These are phyloP conservation scores for Pelusios castaneus DNA, from an alignment of 2,113 vertebrate genomes.

Conservation along the genomic window DNA sequence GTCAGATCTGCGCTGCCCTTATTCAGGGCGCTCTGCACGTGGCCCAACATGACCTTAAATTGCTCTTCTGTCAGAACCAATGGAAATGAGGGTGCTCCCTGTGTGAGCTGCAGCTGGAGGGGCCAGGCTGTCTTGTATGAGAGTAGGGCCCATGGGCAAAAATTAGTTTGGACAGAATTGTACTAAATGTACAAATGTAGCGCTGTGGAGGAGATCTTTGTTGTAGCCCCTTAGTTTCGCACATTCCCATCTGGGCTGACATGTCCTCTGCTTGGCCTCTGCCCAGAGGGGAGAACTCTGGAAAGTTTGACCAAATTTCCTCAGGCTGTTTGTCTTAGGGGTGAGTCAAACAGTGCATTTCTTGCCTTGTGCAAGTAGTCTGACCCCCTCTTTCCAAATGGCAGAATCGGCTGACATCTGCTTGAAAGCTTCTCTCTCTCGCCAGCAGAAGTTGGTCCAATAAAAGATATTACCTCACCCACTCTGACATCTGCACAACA, in stretches of 20 bases:
- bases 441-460: not conserved
- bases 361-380: not conserved
- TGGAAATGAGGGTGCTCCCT: not conserved
- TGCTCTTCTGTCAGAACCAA: not conserved
- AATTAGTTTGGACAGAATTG: not conserved
- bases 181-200: not conserved
- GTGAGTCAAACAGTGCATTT: not conserved
- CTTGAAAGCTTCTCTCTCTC: not conserved
- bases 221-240: not conserved
- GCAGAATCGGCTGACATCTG: not conserved
- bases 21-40: fast-evolving
- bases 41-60: fast-evolving
- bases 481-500: not conserved
- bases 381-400: not conserved
- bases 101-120: fast-evolving
- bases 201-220: not conserved
- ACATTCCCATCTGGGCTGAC: not conserved
- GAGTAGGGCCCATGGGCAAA: not conserved
- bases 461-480: not conserved
- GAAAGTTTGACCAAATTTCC: not conserved
- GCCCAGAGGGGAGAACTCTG: not conserved
- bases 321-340: not conserved
- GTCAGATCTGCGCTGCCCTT: not conserved
- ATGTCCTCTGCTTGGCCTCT: not conserved
- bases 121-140: not conserved